Evolutionary conservation across 2,113 vertebrate genomes (phyloP).

Genomic region (Bucco capensis): DNA sequence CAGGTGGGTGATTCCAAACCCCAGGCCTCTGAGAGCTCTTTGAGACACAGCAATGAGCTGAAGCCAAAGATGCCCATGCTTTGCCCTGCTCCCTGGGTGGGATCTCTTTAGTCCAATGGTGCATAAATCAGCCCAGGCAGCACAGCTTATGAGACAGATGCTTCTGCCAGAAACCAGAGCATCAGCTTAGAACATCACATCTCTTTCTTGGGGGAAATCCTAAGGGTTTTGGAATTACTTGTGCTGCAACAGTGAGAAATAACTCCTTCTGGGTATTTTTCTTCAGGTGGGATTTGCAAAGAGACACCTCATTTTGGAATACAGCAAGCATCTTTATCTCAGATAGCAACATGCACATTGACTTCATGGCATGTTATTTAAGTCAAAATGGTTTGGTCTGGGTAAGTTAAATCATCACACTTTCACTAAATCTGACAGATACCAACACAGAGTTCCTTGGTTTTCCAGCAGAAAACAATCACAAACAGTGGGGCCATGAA

Average conservation of each 20-base stretch:
- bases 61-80: background rate
- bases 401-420: background rate
- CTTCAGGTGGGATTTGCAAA: background rate
- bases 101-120: background rate
- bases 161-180: background rate
- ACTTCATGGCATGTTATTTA: background rate
- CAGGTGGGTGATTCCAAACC: background rate
- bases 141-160: background rate
- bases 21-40: background rate
- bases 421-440: background rate
- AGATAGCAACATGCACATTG: background rate
- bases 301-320: background rate
- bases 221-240: background rate
- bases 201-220: background rate
- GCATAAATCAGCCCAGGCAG: background rate
- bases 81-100: background rate
- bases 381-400: background rate
- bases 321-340: background rate
- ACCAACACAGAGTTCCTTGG: background rate
- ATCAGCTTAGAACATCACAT: background rate
- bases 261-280: background rate
- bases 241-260: background rate
- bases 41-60: background rate
- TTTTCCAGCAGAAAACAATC: background rate
- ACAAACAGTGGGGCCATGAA: background rate